phyloP scores from a whole-genome alignment of 2,888 invertebrate genomes.

The Microplitis manilae region DNA sequence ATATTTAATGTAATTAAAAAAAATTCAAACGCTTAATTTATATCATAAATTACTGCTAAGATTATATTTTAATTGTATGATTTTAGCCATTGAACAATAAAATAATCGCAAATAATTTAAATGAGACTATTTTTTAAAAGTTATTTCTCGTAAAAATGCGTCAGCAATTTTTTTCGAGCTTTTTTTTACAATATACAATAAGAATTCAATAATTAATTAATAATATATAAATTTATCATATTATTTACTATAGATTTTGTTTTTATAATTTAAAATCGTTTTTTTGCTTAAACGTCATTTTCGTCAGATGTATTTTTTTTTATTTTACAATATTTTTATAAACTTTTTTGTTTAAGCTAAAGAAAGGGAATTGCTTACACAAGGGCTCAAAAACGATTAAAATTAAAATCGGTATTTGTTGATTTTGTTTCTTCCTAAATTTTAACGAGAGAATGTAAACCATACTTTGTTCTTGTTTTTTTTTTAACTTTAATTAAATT shows the following conservation, averaged over 20 bases:
- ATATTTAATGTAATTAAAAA: slow-evolving; percentile 16
- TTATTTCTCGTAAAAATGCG: slow-evolving; percentile 51
- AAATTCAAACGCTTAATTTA: slow-evolving; percentile 2
- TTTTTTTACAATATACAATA: slow-evolving; percentile 70
- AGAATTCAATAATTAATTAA: slow-evolving; percentile 62
- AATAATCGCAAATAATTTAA: slow-evolving; percentile 38
- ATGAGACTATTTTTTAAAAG: slow-evolving; percentile 47
- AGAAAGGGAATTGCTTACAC: slow-evolving; percentile 16
- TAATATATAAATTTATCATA: slow-evolving; percentile 58
- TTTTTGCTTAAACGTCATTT: slow-evolving; percentile 53
- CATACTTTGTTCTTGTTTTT: slow-evolving; percentile 53
- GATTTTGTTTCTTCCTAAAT: slow-evolving; percentile 36
- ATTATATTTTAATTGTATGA: slow-evolving; percentile 25
- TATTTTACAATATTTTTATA: slow-evolving; percentile 54
- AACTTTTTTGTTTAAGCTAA: slow-evolving; percentile 6
- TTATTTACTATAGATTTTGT: slow-evolving; percentile 41
- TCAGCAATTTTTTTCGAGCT: slow-evolving; percentile 47
- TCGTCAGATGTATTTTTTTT: slow-evolving; percentile 53
- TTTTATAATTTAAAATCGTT: slow-evolving; percentile 50
- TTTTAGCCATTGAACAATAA: slow-evolving; percentile 31
- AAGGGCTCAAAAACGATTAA: slow-evolving; percentile 3
- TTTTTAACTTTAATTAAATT: slow-evolving; percentile 69
- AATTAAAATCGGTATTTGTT: slow-evolving; percentile 31
- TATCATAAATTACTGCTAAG: slow-evolving; percentile 47
- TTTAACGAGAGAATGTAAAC: slow-evolving; percentile 65